These are phyloP conservation scores for Euglossa dilemma DNA, from an alignment of 1,140 invertebrate species.

Conservation along the genomic window DNA sequence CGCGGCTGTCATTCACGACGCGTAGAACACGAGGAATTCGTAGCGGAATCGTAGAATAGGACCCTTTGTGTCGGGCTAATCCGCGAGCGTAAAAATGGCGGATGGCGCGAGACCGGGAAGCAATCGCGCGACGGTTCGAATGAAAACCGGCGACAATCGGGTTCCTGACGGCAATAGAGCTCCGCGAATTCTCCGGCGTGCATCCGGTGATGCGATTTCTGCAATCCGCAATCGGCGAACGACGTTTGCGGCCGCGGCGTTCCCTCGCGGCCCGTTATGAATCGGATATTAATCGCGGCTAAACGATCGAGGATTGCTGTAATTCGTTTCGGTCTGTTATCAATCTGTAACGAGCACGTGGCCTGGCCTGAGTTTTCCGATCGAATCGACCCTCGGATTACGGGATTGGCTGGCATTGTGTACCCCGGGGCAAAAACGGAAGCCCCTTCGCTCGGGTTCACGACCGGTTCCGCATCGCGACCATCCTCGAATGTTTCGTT, in stretches of 20 bases:
- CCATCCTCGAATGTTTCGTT: background rate
- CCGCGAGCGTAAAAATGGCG: slow-evolving; percentile 5
- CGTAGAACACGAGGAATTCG: background rate
- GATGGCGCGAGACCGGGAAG: slow-evolving; percentile 13
- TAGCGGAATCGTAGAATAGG: background rate
- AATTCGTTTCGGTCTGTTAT: slow-evolving; percentile 43
- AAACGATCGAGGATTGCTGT: slow-evolving; percentile 38
- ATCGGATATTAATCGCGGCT: slow-evolving; percentile 48
- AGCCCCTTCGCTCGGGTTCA: background rate
- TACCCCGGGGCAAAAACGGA: background rate
- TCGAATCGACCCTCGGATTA: slow-evolving; percentile 15
- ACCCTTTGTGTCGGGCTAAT: slow-evolving; percentile 23
- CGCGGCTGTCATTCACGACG: background rate
- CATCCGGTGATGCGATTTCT: slow-evolving; percentile 15
- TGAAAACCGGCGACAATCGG: slow-evolving; percentile 28
- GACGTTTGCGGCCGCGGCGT: background rate
- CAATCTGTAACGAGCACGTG: slow-evolving; percentile 36
- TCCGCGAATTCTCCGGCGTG: background rate
- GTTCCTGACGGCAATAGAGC: background rate
- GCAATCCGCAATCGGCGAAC: slow-evolving; percentile 25
- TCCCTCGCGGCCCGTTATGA: slow-evolving; percentile 21
- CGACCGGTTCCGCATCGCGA: background rate
- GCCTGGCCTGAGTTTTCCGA: background rate
- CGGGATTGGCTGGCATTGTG: background rate
- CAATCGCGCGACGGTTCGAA: slow-evolving; percentile 27